Base-by-base conservation (phyloP, 2,888 invertebrate genomes). In the Nemapogon koenigi region DNA sequence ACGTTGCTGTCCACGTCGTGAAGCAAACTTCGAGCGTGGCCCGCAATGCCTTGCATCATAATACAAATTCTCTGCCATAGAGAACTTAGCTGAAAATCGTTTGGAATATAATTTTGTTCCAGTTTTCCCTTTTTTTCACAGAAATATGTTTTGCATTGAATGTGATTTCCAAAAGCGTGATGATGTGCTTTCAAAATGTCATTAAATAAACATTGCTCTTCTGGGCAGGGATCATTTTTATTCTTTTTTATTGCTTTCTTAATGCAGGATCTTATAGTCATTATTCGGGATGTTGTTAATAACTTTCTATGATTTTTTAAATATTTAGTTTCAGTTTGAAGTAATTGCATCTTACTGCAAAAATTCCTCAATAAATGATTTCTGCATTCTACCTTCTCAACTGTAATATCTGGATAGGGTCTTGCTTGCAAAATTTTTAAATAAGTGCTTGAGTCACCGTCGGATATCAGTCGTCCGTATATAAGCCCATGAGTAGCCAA, bases 91-190 rank as follows among this genome's bases (percentile, higher is more conserved):
- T n/a, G n/a, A n/a, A n/a, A n/a, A n/a, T n/a, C n/a, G n/a, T n/a
- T n/a, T n/a, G n/a, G n/a, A n/a, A n/a, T n/a, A n/a, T n/a, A n/a
- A n/a, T n/a, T n/a, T n/a, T n/a, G n/a, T n/a, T n/a, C n/a, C n/a
- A n/a, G n/a, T n/a, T n/a, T n/a, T n/a, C n/a, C n/a, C n/a, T n/a
- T n/a, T n/a, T n/a, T n/a, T n/a, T n/a, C n/a, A n/a, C 49, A 48
- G 4, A 6, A 7, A 7, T 39, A 30, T 16, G 41, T 4, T 4
- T n/a, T 35, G 25, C 48, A 49, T 29, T 45, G 39, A 36, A 19
- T 38, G 36, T 55, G 52, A 26, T 50, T 42, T 11, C 51, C 53
- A 43, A 44, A 55, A 18, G 52, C 49, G 46, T 59, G 55, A 28
- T 35, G 22, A n/a, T 48, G 22, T 13, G 41, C 4, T 4, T 4